Conservation (phyloP, 2,113 vertebrate species). For the Triplophysa siluroides region DNA sequence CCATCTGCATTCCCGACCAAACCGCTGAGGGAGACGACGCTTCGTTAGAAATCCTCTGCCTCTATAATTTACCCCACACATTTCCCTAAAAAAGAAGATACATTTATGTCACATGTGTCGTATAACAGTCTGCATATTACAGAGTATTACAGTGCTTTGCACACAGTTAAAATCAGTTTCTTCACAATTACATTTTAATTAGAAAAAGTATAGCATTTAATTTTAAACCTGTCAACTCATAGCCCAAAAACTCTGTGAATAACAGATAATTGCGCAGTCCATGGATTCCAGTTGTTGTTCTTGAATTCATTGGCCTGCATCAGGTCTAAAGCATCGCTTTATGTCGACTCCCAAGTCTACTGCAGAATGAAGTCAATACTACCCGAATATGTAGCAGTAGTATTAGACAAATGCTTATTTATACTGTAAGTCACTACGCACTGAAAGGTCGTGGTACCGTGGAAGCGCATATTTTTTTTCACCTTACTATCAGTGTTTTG, state of each 20-base stretch:
- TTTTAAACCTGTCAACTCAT: too few species aligned
- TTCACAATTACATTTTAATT: too few species aligned
- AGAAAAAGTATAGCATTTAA: too few species aligned
- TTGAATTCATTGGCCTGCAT: too few species aligned
- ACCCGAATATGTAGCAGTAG: background rate
- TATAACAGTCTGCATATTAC: constrained; percentile 12
- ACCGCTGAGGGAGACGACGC: constrained; percentile 32
- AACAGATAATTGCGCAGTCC: background rate
- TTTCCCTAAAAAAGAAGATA: constrained; percentile 45
- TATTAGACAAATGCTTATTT: background rate
- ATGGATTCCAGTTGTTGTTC: too few species aligned
- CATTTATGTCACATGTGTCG: constrained; percentile 34
- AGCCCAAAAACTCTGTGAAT: too few species aligned
- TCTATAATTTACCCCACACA: constrained; percentile 43
- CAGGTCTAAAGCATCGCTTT: too few species aligned
- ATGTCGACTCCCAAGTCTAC: too few species aligned
- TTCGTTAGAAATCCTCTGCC: constrained; percentile 37
- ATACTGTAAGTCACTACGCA: background rate
- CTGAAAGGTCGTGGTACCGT: background rate
- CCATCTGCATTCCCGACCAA: constrained; percentile 47
- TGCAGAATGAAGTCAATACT: too few species aligned
- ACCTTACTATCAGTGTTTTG: background rate
- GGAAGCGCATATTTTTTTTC: background rate
- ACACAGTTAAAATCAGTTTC: background rate
- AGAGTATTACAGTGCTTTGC: constrained; percentile 29